phyloP scores from a whole-genome alignment of 2,888 invertebrate genomes.

The Bedellia somnulentella region DNA sequence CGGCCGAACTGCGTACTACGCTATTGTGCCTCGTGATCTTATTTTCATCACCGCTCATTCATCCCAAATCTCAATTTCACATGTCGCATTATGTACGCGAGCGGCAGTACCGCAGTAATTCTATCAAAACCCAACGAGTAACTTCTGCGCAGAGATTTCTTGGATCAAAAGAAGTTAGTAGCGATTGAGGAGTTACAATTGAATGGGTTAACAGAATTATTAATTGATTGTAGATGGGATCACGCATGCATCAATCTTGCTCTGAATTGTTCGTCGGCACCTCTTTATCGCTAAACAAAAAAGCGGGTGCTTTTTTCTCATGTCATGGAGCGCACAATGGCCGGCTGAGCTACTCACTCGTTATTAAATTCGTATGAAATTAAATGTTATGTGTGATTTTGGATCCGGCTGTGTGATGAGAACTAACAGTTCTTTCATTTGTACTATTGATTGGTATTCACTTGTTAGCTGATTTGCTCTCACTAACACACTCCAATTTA shows the following conservation, averaged over 20 bases:
- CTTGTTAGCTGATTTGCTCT: no score
- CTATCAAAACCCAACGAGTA: no score
- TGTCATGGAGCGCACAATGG: constrained; percentile 41
- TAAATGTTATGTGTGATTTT: constrained; percentile 57
- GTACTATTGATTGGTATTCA: no score
- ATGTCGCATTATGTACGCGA: no score
- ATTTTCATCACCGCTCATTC: no score
- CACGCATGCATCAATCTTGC: constrained; percentile 48
- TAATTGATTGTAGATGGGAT: constrained; percentile 42
- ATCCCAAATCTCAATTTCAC: constrained; percentile 41
- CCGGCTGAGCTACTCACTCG: constrained; percentile 39
- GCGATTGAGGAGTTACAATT: no score
- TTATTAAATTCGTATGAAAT: constrained; percentile 62
- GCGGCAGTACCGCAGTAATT: no score
- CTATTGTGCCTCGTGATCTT: constrained; percentile 31
- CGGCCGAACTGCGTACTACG: constrained; percentile 9
- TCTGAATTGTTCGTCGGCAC: constrained; percentile 48
- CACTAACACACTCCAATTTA: no score
- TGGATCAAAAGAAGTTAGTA: constrained; percentile 27
- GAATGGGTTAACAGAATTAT: constrained; percentile 48
- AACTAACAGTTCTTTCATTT: constrained; percentile 39
- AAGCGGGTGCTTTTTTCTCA: constrained; percentile 46
- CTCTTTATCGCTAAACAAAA: constrained; percentile 49
- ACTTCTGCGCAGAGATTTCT: no score
- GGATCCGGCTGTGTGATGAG: constrained; percentile 54